These are phyloP conservation scores for Cyclargus thomasi DNA, from an alignment of 1,140 invertebrate genomes.

Conservation along the genomic window DNA sequence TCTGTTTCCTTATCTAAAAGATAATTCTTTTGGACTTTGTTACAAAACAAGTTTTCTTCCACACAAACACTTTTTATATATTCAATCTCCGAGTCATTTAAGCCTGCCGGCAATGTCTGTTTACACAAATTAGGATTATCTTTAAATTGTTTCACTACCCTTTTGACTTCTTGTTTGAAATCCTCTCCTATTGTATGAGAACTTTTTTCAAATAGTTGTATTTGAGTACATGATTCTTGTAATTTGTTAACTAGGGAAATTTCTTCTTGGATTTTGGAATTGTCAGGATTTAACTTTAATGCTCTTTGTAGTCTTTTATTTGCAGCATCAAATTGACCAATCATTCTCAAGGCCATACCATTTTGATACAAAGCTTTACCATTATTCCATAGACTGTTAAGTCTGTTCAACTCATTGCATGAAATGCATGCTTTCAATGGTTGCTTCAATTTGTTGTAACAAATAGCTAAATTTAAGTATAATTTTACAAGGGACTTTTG, in stretches of 20 bases:
- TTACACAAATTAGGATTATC: conserved; percentile 48
- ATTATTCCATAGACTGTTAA: conserved; percentile 71
- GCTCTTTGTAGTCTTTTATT: conserved; percentile 53
- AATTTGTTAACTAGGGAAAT: conserved; percentile 39
- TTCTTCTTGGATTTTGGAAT: conserved; percentile 47
- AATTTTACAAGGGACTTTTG: conserved; percentile 77
- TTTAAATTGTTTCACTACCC: conserved; percentile 54
- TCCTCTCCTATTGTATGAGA: conserved; percentile 34
- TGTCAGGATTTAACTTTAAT: conserved; percentile 39
- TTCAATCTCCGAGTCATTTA: conserved; percentile 48
- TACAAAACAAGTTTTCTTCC: conserved; percentile 55
- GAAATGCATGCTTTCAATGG: conserved; percentile 76
- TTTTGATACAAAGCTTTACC: conserved; percentile 78
- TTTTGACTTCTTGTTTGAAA: conserved; percentile 61
- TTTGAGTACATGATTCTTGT: conserved; percentile 34
- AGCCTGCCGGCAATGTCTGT: conserved; percentile 41
- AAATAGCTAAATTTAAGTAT: conserved; percentile 82
- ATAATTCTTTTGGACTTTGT: conserved; percentile 36
- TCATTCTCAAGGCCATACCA: conserved; percentile 76
- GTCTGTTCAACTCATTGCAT: conserved; percentile 74
- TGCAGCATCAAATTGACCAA: conserved; percentile 68
- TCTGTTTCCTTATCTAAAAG: conserved; percentile 38
- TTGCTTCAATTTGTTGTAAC: conserved; percentile 78
- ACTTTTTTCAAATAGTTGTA: conserved; percentile 29
- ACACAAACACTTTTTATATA: conserved; percentile 56